phyloP scores from a whole-genome alignment of 2,888 invertebrate species.

The Tricholauxania praeusta region DNA sequence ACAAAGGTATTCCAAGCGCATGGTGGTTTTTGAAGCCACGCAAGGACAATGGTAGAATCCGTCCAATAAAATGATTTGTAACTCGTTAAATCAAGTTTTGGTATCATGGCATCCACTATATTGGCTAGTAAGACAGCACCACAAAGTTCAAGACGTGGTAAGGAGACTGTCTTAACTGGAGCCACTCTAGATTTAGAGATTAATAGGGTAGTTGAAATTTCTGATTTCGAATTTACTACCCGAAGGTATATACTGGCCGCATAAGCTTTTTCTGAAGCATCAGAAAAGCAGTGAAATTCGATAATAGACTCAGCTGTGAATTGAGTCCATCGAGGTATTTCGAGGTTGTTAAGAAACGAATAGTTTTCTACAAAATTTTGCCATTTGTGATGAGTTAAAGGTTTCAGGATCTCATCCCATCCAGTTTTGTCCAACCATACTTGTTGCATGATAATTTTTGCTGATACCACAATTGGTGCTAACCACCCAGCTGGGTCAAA shows the following conservation, averaged over 20 bases:
- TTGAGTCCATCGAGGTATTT: slow-evolving; percentile 26
- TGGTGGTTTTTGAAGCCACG: not conserved
- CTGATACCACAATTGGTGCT: no score
- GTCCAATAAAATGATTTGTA: slow-evolving; percentile 11
- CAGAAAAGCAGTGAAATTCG: slow-evolving; percentile 33
- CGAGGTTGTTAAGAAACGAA: slow-evolving; percentile 7
- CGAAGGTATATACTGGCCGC: slow-evolving; percentile 12
- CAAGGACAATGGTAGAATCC: slow-evolving; percentile 7
- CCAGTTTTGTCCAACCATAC: no score
- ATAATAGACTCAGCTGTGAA: not conserved
- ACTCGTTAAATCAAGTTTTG: not conserved
- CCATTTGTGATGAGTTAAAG: not conserved
- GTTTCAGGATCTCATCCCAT: no score
- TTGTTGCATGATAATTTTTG: no score
- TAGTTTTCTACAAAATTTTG: slow-evolving; percentile 24
- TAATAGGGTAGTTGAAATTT: not conserved
- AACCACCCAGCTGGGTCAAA: no score
- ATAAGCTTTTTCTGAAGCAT: slow-evolving; percentile 29
- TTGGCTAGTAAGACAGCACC: slow-evolving; percentile 23
- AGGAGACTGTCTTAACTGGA: slow-evolving; percentile 4
- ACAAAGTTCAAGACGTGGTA: slow-evolving; percentile 29
- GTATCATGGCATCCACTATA: not conserved
- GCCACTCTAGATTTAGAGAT: slow-evolving; percentile 10
- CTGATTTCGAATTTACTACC: not conserved
- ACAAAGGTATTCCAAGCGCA: slow-evolving; percentile 32